Base-by-base conservation (phyloP, 2,888 invertebrate species). In the Alviniconcha strummeri region DNA sequence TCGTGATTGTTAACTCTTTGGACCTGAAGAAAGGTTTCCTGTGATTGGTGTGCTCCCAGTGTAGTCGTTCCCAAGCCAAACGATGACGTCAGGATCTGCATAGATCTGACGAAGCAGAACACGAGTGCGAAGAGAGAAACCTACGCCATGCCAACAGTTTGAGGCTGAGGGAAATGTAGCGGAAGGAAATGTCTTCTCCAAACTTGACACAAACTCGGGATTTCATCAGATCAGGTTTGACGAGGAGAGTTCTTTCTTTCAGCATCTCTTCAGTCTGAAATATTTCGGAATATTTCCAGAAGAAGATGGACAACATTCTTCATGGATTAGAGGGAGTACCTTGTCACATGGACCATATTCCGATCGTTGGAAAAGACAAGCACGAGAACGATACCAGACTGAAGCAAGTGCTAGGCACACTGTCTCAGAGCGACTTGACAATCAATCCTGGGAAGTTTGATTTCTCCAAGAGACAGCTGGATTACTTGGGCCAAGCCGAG, bases 401-500 rank as follows among this genome's bases (percentile, higher is more conserved):
- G 52, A 36, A 6, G 36, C 15, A 6, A 1, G 72, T 72, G n/a
- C 72, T 72, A 9, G 72, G 52, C 19, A 72, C 9, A 19, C 15
- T 72, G 36, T 19, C 15, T 9, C 36, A 52, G 72, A n/a, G 4
- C 11, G 81, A 57, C 19, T 19, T 81, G n/a, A 81, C 75, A 54
- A 57, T 81, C 19, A 81, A 81, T 56, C 8, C 11, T 36, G 60
- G 75, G 19, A 81, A 75, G 75, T 74, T 55, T 60, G 64, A 57
- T 57, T 81, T 81, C 57, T 74, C 60, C 11, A 72, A 75, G 56
- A 81, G 52, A 8, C 60, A 36, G 57, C 57, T 87, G 15, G 82
- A 81, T 55, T 88, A 84, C 80, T 69, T 88, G 56, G 87, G 87
- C 9, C 86, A 87, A 19, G 82, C 86, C 3, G 19, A 72, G 83